Base-by-base conservation (phyloP, 2,888 invertebrate species). In the Athalia circularis region DNA sequence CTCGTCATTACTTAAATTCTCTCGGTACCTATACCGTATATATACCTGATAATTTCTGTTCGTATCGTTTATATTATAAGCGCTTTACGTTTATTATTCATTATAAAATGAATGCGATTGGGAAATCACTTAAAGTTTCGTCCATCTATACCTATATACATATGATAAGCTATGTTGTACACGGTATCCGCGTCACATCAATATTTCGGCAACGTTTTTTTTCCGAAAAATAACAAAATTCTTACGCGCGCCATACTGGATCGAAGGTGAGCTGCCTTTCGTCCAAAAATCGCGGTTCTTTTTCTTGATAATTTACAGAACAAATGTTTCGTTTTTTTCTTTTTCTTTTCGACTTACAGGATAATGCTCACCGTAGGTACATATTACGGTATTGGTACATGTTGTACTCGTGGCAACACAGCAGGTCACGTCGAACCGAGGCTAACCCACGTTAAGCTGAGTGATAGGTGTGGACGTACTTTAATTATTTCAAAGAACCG, bases 391-490 rank as follows among this genome's bases (percentile, higher is more conserved):
- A 67, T 5, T 29, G 52, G 11, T n/a, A 52, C 59, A 70, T 43
- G 13, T 43, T 43, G 72, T 59, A 72, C 59, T 72, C 45, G 6
- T 70, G 13, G 70, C n/a, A 43, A 8, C 64, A 8, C 59, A 65
- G 67, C 77, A 68, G 77, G 68, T 77, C 77, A 77, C 68, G 62
- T 77, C 67, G 70, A 62, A 70, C 61, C 77, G 77, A 57, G 77
- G 57, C 77, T 67, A 77, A 77, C 68, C 67, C 70, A 68, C 77
- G 67, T 77, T 77, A 77, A 43, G 77, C 77, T 77, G 77, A 77
- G 77, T 77, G 77, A 77, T 77, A 77, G 77, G 77, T 77, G 77
- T 77, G 77, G 77, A 77, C 77, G 77, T 59, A 77, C 68, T 67
- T 77, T 77, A 77, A 77, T 77, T 77, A 77, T 77, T 77, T 70